phyloP scores from a whole-genome alignment of 2,113 vertebrate species.

The Sterna hirundo region DNA sequence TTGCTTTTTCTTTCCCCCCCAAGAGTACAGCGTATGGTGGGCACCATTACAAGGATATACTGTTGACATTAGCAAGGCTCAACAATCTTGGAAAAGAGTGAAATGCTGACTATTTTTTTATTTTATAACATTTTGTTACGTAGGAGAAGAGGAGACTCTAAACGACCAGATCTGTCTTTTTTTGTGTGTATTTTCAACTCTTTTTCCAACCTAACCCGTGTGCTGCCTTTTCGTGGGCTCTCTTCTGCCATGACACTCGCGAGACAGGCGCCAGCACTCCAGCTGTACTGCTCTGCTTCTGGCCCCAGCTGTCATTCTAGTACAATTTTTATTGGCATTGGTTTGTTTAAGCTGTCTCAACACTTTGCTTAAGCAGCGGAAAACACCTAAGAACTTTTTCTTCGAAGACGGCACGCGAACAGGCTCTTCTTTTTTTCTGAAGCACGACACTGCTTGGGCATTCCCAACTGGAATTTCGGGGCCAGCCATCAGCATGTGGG shows the following conservation, averaged over 20 bases:
- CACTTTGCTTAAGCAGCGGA: neutral
- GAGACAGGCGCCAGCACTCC: neutral
- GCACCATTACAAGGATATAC: neutral
- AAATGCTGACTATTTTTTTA: neutral
- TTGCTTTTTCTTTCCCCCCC: neutral
- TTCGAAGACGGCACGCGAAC: neutral
- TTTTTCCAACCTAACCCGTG: neutral
- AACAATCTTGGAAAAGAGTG: neutral
- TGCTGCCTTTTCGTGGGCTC: neutral
- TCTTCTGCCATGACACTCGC: neutral
- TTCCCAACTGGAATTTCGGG: neutral
- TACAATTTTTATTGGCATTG: neutral
- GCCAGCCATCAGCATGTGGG: neutral
- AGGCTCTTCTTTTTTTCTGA: neutral
- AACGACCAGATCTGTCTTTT: neutral
- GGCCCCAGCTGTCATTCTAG: neutral
- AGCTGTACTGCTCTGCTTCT: neutral
- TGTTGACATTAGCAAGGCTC: neutral
- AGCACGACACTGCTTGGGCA: neutral
- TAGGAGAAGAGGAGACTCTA: neutral
- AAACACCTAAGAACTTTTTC: neutral
- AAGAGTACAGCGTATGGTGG: conserved; percentile 27
- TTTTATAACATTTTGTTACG: neutral
- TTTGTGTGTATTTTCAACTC: neutral
- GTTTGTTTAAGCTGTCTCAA: neutral